A percentile compares a stretch with the other conserved stretches of the same genome.
Conservation (phyloP, 2,113 vertebrate species). For the Pelvicachromis taeniatus region DNA sequence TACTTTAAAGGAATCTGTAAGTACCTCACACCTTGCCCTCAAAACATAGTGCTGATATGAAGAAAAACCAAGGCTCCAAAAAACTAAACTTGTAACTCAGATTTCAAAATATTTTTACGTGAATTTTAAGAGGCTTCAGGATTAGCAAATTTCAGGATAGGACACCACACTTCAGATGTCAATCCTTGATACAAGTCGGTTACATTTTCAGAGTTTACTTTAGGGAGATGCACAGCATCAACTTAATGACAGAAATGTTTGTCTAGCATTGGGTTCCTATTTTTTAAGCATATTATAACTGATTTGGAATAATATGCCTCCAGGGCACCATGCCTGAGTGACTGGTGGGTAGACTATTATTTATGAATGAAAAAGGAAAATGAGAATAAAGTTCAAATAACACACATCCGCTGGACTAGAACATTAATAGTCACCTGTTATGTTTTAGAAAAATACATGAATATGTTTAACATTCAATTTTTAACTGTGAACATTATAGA, state of each 20-base stretch:
- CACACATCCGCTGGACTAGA: accelerated
- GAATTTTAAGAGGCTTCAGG: background rate
- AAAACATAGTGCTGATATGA: slow-evolving; percentile 17
- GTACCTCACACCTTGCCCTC: slow-evolving; percentile 53
- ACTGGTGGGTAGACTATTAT: background rate
- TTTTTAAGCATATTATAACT: background rate
- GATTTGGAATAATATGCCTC: background rate
- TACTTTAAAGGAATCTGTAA: slow-evolving; percentile 40
- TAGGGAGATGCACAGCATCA: background rate
- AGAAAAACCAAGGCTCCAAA: background rate
- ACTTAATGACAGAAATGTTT: background rate
- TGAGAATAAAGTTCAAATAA: background rate
- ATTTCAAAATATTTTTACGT: slow-evolving; percentile 34
- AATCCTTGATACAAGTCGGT: background rate
- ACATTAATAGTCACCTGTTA: background rate
- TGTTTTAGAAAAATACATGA: background rate
- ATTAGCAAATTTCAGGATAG: slow-evolving; percentile 1
- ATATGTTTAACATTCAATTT: background rate
- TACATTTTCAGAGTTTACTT: background rate
- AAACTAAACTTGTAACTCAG: background rate
- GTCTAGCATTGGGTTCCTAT: background rate
- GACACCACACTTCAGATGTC: background rate
- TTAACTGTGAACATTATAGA: background rate
- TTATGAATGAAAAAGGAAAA: background rate
- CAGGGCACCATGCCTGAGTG: background rate